These are phyloP conservation scores for Watsonalla cultraria DNA, from an alignment of 2,888 invertebrate genomes.

Conservation along the genomic window DNA sequence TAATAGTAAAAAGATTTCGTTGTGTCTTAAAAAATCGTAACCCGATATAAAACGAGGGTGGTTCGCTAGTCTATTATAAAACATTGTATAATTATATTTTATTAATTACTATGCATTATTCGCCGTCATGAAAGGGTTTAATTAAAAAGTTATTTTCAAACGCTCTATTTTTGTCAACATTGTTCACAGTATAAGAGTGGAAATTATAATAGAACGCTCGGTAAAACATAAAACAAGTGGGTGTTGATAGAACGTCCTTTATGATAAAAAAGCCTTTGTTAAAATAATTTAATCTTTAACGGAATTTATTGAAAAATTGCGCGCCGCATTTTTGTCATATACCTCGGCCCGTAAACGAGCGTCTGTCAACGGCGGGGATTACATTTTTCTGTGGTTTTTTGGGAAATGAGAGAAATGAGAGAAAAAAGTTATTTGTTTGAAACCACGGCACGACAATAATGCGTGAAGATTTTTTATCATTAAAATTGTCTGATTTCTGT, in stretches of 20 bases:
- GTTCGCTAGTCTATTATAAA: neutral
- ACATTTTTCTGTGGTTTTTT: constrained; percentile 37
- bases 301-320: constrained; percentile 43
- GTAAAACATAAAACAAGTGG: neutral
- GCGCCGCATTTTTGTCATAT: constrained; percentile 33
- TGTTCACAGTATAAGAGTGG: neutral
- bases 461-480: too few species aligned
- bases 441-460: neutral
- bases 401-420: constrained; percentile 12
- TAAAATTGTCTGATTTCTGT: too few species aligned
- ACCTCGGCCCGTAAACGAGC: constrained; percentile 28
- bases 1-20: too few species aligned
- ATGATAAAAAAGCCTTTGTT: constrained; percentile 20
- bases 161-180: neutral
- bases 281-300: constrained; percentile 32
- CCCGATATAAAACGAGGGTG: too few species aligned
- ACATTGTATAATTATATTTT: neutral
- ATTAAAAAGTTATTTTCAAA: neutral
- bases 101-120: neutral
- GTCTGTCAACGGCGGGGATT: constrained; percentile 39
- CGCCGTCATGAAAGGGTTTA: neutral
- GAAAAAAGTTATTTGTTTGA: constrained; percentile 1
- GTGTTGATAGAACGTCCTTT: constrained; percentile 14
- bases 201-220: neutral
- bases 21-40: too few species aligned